phyloP scores from a whole-genome alignment of 37 sponge, comb jelly and placozoan genomes.

The Tethya wilhelma region DNA sequence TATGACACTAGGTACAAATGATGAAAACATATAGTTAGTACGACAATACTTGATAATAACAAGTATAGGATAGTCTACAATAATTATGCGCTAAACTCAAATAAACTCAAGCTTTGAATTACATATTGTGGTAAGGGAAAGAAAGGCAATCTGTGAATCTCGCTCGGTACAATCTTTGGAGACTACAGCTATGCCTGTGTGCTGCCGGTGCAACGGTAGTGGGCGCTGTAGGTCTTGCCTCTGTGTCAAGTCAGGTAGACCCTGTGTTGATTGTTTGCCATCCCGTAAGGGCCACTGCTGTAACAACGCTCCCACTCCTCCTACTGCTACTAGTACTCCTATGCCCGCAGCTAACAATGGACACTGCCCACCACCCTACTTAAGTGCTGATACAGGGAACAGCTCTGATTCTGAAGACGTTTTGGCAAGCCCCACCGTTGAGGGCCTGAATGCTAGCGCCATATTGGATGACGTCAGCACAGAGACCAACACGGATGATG shows the following conservation, averaged over 20 bases:
- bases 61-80: no score
- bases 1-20: no score
- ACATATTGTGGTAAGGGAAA: no score
- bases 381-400: neutral
- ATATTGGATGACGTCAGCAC: conserved; percentile 10
- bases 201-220: conserved; percentile 45
- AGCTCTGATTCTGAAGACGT: neutral
- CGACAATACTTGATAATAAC: no score
- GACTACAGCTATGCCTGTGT: conserved; percentile 15
- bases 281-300: conserved; percentile 9
- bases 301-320: neutral
- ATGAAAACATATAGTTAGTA: no score
- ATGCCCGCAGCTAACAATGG: neutral
- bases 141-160: no score
- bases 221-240: conserved; percentile 26
- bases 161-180: no score
- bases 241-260: conserved; percentile 10
- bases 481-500: neutral
- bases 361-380: no score
- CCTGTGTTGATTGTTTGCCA: conserved; percentile 14
- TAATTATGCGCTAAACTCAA: no score
- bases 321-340: neutral
- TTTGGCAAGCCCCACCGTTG: neutral
- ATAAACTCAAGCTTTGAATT: no score
- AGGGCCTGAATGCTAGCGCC: neutral